Conservation (phyloP, 2,113 vertebrate genomes). For the Leuciscus idus region DNA sequence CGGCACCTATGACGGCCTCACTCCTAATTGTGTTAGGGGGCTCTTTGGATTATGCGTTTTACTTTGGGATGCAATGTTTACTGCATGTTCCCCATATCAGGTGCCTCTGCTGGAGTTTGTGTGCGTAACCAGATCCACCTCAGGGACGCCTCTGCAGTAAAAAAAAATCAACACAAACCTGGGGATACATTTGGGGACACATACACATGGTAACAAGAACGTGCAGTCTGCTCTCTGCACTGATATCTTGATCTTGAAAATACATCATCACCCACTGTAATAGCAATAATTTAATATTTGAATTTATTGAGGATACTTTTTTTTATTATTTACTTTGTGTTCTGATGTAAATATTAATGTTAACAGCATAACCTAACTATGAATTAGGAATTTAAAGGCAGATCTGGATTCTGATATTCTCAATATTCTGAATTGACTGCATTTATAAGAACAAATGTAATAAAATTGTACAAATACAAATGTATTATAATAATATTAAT, state of each 20-base stretch:
- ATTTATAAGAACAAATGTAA: background rate
- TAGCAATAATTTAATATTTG: background rate
- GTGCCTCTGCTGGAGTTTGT: constrained; percentile 58
- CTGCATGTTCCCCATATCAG: constrained; percentile 64
- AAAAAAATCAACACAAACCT: constrained; percentile 28
- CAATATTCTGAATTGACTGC: background rate
- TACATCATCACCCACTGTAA: background rate
- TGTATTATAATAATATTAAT: too few species aligned
- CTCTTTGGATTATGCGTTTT: constrained; percentile 59
- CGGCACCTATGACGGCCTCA: constrained; percentile 35
- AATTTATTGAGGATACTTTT: background rate
- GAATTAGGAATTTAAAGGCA: background rate
- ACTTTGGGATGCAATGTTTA: constrained; percentile 63
- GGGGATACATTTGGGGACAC: constrained; percentile 15
- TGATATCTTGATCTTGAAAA: background rate
- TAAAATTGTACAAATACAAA: background rate
- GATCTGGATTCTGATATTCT: too few species aligned
- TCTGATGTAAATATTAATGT: background rate
- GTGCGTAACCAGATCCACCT: constrained; percentile 58
- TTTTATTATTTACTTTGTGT: background rate
- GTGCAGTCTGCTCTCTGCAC: background rate
- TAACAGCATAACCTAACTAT: background rate
- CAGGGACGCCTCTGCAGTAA: constrained; percentile 44
- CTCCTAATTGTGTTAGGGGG: constrained; percentile 66
- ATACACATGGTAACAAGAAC: constrained; percentile 34